Base-by-base conservation (phyloP, 2,888 invertebrate species). In the Phaedon cochleariae region DNA sequence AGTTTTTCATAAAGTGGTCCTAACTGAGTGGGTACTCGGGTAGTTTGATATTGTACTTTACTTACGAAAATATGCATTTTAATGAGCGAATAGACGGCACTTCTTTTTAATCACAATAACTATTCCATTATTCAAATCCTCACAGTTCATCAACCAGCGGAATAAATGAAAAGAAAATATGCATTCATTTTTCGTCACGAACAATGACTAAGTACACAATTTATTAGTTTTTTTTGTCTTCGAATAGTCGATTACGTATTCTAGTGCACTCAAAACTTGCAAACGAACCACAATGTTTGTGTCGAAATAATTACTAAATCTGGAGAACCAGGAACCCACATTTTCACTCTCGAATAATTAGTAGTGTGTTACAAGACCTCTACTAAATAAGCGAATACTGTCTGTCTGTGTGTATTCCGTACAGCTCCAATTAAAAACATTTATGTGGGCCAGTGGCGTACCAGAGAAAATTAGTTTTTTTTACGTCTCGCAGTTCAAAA, bases 361-460 rank as follows among this genome's bases (percentile, higher is more conserved):
- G 73, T 75, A 59, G 59, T 70, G 65, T 71, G 64, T 71, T 69
- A 69, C 57, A 64, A 73, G 73, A 67, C 69, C 70, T 41, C 41
- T 41, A 68, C 72, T 60, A 72, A 72, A 72, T 70, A 68, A 72
- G 68, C 71, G 73, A 76, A 73, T 70, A 72, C 75, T 75, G 72
- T 75, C 74, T 69, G 72, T 73, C n/a, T n/a, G n/a, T n/a, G n/a
- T n/a, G 72, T 76, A 74, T 76, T 72, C 72, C 70, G 73, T 76
- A 73, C 75, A 74, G 74, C 74, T 75, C 73, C 79, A 80, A 80
- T 80, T 80, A 79, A 78, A 73, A 76, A 68, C 74, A 70, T 77
- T 77, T 72, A 73, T 70, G 69, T 68, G 68, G 62, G 62, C 49
- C 76, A 77, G 75, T 69, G 72, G 72, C 77, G 76, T 74, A 62